Base-by-base conservation (phyloP, 2,113 vertebrate species). In the Morone chrysops region DNA sequence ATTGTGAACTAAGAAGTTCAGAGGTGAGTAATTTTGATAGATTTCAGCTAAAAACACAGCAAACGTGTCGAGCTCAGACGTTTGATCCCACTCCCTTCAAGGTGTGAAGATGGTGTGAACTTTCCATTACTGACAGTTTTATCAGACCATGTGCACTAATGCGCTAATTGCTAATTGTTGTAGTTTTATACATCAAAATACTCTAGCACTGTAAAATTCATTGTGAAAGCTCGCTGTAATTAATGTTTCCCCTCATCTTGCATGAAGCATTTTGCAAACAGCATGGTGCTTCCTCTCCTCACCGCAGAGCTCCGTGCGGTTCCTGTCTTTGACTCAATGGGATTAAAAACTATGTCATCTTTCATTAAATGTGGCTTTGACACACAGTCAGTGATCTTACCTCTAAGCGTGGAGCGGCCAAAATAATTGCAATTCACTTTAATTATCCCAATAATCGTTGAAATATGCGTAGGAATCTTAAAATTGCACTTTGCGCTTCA, bases 91-190 rank as follows among this genome's bases (percentile, higher is more conserved):
- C 47, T 61, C 53, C 22, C 57, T 14, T 47, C 6, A 3, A 6
- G 10, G 62, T 81, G 83, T 65, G 63, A 83, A 76, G 8, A 2
- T 1, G 10, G 65, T 67, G 70, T 78, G 53, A 81, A 67, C 45
- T 2, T 53, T 14, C 12, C 17, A 31, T 50, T 17, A 6, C 25
- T 18, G 56, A 48, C 36, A 36, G 31, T 45, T 20, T 70, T n/a
- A 56, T 59, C 36, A 73, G 14, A 60, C 18, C 50, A 25, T 8
- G 18, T 16, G 54, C 40, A 54, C 11, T n/a, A n/a, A n/a, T n/a
- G n/a, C n/a, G n/a, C n/a, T n/a, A n/a, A n/a, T n/a, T n/a, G 80
- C 72, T 82, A 85, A 85, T 68, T 75, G 78, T 66, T 47, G 25
- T 38, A 54, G 70, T 81, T 72, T 74, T 56, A 51, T 45, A 59